phyloP scores from a whole-genome alignment of 1,140 invertebrate genomes.

The Drosophila punjabiensis region DNA sequence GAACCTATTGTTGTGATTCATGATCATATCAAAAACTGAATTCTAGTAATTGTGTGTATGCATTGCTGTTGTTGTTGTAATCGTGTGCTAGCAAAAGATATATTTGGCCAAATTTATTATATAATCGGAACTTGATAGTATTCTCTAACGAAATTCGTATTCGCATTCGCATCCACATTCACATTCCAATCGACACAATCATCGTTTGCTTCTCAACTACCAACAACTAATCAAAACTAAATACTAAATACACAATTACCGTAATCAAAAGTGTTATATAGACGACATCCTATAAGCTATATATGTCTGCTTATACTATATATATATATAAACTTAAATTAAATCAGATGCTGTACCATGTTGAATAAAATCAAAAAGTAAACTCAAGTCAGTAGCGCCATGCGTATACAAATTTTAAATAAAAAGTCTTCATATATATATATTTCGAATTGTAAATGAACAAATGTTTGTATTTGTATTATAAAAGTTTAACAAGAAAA shows the following conservation, averaged over 20 bases:
- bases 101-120: conserved; percentile 71
- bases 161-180: conserved; percentile 38
- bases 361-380: conserved; percentile 41
- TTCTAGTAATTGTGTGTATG: conserved; percentile 57
- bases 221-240: conserved; percentile 41
- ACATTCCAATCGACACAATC: conserved; percentile 67
- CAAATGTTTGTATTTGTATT: conserved; percentile 60
- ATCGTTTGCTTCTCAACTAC: conserved; percentile 40
- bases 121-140: conserved; percentile 53
- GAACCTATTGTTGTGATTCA: conserved; percentile 80
- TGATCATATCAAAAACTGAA: conserved; percentile 80
- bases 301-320: conserved; percentile 21
- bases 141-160: conserved; percentile 58
- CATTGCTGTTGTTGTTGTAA: conserved; percentile 64
- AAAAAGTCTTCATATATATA: conserved; percentile 61
- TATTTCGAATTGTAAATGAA: conserved; percentile 65
- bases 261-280: conserved; percentile 60
- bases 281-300: conserved; percentile 36
- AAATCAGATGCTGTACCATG: conserved; percentile 60
- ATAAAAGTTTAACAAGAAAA: conserved; percentile 48
- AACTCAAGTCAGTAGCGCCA: conserved; percentile 61
- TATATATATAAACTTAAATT: conserved; percentile 13
- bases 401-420: conserved; percentile 74
- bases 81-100: conserved; percentile 53
- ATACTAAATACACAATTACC: conserved; percentile 30